Conservation (phyloP, 1,140 invertebrate genomes). For the Zeugodacus cucurbitae region DNA sequence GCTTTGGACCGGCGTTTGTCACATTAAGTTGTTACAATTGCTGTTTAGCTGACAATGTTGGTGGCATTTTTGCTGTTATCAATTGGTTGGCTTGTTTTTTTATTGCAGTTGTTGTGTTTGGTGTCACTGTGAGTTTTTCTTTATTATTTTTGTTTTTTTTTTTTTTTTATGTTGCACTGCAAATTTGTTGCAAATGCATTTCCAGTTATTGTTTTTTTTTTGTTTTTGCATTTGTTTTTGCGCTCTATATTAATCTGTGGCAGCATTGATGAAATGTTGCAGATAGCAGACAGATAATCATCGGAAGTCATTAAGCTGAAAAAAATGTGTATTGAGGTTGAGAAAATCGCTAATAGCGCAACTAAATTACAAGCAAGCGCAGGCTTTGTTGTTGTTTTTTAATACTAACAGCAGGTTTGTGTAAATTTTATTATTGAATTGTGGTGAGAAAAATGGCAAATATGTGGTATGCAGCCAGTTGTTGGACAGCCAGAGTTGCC, state of each 20-base stretch:
- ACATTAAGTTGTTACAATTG: conserved; percentile 32
- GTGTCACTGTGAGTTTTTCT: not conserved
- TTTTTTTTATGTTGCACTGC: not conserved
- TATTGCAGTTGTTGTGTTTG: not conserved
- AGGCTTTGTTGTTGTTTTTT: not conserved
- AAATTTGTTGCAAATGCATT: not conserved
- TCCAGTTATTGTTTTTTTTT: not conserved
- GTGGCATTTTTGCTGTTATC: conserved; percentile 14
- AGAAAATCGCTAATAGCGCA: not conserved
- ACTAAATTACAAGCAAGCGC: not conserved
- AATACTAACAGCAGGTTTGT: not conserved
- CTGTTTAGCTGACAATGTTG: not conserved
- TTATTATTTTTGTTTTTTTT: not conserved
- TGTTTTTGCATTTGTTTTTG: not conserved
- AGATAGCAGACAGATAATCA: not conserved
- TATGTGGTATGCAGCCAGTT: not conserved
- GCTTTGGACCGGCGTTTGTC: not conserved
- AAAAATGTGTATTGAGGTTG: not conserved
- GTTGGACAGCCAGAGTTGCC: too few relatives aligned
- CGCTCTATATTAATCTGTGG: not conserved
- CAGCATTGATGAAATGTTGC: not conserved
- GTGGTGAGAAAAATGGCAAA: not conserved
- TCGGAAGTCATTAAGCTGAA: not conserved
- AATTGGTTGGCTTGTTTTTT: not conserved
- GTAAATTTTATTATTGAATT: not conserved